Evolutionary conservation across 2,113 vertebrate genomes (phyloP), one percentile per base, ranked within the genome.

Genomic region (Turnix velox): DNA sequence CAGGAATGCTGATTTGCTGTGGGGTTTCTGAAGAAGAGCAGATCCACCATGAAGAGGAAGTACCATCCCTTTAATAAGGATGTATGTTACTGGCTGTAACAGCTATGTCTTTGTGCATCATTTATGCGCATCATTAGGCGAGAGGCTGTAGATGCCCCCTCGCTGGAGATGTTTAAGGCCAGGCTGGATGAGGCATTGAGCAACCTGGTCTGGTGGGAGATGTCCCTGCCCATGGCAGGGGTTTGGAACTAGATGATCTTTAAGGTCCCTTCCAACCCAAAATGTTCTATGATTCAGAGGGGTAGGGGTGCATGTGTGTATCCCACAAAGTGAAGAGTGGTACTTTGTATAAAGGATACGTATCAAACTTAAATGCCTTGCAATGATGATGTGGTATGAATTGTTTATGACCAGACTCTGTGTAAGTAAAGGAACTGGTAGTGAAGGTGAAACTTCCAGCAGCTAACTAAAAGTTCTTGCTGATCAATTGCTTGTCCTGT

Each of bases 331-430:
- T 43, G 11, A 9, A 18, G 28, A 86, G 30, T 52, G 69, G 68
- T 62, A 42, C 40, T 67, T 75, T 59, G 37, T 63, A n/a, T 22
- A 30, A 46, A 43, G 28, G 24, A 42, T 72, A 5, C 9, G 3
- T 63, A 18, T 76, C 0, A 0, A 55, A 20, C n/a, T 62, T 51
- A 40, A 33, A 30, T 55, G 39, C 40, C 22, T 25, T 54, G 40
- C 93, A 92, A 84, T 40, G 35, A 33, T 66, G 17, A 33, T n/a
- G 67, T 43, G 1, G 67, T 76, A 16, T 9, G n/a, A 45, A 33
- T 39, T 80, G 51, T 35, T 87, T 76, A 10, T 84, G 57, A 52
- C 25, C 30, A 54, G 45, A 40, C 16, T 45, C 78, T 13, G 18
- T 59, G 0, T 69, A 66, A 62, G 33, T 73, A 66, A 76, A 52